These are phyloP conservation scores for Polymixis flavicincta DNA, from an alignment of 2,888 invertebrate species.

Conservation along the genomic window DNA sequence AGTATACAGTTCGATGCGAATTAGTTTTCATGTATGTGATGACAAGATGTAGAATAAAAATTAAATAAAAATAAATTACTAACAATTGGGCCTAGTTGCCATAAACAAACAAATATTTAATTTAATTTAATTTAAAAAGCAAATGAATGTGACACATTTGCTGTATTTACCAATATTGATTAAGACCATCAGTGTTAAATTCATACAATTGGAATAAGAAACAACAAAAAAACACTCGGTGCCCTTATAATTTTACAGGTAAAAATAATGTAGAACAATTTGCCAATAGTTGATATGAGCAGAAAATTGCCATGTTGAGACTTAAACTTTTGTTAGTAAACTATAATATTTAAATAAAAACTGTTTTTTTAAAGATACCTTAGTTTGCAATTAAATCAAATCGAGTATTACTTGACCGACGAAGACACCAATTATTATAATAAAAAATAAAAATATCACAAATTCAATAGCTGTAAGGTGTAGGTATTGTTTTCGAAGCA, in stretches of 20 bases:
- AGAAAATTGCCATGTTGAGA: slow-evolving; percentile 1
- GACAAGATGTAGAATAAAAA: slow-evolving; percentile 10
- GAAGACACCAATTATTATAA: slow-evolving; percentile 14
- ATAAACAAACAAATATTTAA: too few species aligned
- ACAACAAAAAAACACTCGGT: slow-evolving; percentile 9
- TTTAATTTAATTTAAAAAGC: too few species aligned
- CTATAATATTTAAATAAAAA: slow-evolving; percentile 4
- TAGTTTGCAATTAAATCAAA: slow-evolving; percentile 9
- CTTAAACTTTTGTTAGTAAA: slow-evolving; percentile 12
- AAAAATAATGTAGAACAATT: slow-evolving; percentile 28
- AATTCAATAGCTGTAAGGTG: slow-evolving; percentile 25
- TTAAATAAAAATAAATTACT: not conserved
- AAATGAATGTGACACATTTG: slow-evolving; percentile 5
- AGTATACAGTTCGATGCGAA: slow-evolving; percentile 44
- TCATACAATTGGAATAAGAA: slow-evolving; percentile 19
- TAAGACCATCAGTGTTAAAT: slow-evolving; percentile 23
- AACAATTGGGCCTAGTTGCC: too few species aligned
- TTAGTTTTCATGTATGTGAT: slow-evolving; percentile 41
- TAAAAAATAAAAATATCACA: not conserved
- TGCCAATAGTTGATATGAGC: not conserved
- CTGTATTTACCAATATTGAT: slow-evolving; percentile 19
- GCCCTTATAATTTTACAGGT: slow-evolving; percentile 23
- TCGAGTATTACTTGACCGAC: not conserved
- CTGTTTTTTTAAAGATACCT: not conserved
- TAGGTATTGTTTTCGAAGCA: slow-evolving; percentile 6